Evolutionary conservation across 2,113 vertebrate species (phyloP), one percentile per base, ranked within the genome.

Genomic region (Butorides virescens): DNA sequence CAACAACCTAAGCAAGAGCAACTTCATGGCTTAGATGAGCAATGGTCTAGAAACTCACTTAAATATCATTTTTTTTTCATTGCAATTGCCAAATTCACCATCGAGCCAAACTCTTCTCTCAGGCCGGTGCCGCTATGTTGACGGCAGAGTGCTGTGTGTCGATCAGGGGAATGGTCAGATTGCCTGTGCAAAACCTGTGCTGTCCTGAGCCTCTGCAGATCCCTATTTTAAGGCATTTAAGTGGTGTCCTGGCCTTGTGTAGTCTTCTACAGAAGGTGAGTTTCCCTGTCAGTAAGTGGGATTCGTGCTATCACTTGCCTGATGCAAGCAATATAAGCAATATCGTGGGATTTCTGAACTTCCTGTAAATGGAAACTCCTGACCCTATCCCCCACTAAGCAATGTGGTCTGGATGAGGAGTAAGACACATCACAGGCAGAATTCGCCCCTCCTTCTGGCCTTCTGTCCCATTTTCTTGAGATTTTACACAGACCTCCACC

Each of bases 141-240:
- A 46, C 23, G 1, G 1, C 0, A 3, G 26, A 37, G 23, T 2
- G 1, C 26, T 62, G 19, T 21, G 25, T 56, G 53, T 42, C 1
- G 1, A 6, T 39, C 39, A 23, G 27, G 34, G 21, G 8, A 68
- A 76, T 2, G 46, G 19, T 34, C 47, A 65, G n/a, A 27, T 34
- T 34, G 70, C 55, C 21, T 11, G 10, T 8, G 29, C 36, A 67
- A 75, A 83, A 56, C 32, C 34, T 4, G 0, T 15, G 23, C 36
- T 86, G 50, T 47, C 29, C 30, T 26, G 19, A 50, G 27, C 50
- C 30, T 47, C 56, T 61, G 55, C 79, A 74, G 55, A 66, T 17
- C 65, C 15, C 15, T 37, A 0, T 56, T 70, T 65, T 73, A 82
- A 82, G 50, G 42, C 14, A 50, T 46, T 61, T 74, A 66, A 62